Conservation (phyloP, 2,113 vertebrate genomes). For the Stercorarius parasiticus region DNA sequence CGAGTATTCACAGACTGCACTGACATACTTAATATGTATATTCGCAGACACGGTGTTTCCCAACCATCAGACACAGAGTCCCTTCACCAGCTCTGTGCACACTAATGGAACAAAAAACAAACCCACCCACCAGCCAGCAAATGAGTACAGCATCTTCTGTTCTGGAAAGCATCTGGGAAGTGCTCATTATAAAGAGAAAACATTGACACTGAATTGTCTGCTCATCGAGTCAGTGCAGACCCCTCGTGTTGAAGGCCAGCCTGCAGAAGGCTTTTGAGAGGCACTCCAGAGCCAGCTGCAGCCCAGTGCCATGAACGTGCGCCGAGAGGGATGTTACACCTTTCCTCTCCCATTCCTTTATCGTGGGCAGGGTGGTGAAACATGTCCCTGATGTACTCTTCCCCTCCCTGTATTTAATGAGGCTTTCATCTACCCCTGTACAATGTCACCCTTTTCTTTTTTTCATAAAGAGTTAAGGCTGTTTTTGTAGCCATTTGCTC, state of each 20-base stretch:
- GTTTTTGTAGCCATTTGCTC: neutral
- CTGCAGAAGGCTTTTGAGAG: neutral
- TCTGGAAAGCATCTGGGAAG: neutral
- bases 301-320: accelerated
- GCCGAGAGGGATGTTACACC: neutral
- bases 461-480: neutral
- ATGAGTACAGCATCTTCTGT: neutral
- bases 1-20: neutral
- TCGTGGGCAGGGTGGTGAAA: neutral
- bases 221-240: neutral
- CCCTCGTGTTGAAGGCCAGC: neutral
- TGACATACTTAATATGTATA: neutral
- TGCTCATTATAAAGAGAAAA: neutral
- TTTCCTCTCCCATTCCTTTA: neutral
- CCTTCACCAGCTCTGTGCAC: neutral
- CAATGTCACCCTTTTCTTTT: neutral
- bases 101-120: neutral
- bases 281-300: neutral
- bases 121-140: neutral
- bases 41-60: neutral
- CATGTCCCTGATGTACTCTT: neutral
- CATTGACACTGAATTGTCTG: neutral
- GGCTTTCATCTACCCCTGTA: neutral
- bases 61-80: neutral
- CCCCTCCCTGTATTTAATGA: neutral